These are phyloP conservation scores for Metellina segmentata DNA, from an alignment of 2,888 invertebrate species.

Conservation along the genomic window DNA sequence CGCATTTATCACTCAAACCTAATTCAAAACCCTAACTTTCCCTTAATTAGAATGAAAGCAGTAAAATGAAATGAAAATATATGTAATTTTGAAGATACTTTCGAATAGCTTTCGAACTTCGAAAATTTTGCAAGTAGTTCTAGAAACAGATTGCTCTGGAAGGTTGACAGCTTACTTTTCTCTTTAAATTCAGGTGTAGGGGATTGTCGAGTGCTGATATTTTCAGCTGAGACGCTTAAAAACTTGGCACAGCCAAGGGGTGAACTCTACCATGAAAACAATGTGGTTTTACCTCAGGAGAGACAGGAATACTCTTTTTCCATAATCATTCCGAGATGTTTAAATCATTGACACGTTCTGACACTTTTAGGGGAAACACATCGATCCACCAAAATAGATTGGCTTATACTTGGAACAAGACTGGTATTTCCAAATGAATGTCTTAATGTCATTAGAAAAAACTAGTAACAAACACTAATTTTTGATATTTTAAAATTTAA, in stretches of 20 bases:
- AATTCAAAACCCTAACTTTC: too few relatives aligned
- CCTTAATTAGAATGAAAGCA: background rate
- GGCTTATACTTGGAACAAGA: background rate
- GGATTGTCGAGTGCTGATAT: slow-evolving; percentile 78
- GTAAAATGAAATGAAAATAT: background rate
- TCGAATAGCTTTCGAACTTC: slow-evolving; percentile 49
- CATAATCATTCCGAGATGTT: slow-evolving; percentile 81
- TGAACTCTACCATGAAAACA: slow-evolving; percentile 82
- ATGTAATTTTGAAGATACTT: slow-evolving; percentile 21
- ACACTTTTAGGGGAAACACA: slow-evolving; percentile 78
- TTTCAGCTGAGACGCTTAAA: slow-evolving; percentile 82
- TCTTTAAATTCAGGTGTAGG: slow-evolving; percentile 80
- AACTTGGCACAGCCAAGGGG: slow-evolving; percentile 82
- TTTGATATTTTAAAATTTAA: background rate
- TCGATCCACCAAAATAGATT: slow-evolving; percentile 32
- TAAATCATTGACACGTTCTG: slow-evolving; percentile 82
- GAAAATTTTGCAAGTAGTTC: slow-evolving; percentile 54
- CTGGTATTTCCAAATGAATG: background rate
- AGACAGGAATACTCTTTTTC: slow-evolving; percentile 80
- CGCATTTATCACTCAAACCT: too few relatives aligned
- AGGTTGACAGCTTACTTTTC: slow-evolving; percentile 34
- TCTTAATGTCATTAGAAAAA: background rate
- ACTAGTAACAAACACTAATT: background rate
- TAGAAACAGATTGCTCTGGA: slow-evolving; percentile 40
- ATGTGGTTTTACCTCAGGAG: slow-evolving; percentile 77